Base-by-base conservation (phyloP, 2,888 invertebrate species). In the Sympetrum striolatum region DNA sequence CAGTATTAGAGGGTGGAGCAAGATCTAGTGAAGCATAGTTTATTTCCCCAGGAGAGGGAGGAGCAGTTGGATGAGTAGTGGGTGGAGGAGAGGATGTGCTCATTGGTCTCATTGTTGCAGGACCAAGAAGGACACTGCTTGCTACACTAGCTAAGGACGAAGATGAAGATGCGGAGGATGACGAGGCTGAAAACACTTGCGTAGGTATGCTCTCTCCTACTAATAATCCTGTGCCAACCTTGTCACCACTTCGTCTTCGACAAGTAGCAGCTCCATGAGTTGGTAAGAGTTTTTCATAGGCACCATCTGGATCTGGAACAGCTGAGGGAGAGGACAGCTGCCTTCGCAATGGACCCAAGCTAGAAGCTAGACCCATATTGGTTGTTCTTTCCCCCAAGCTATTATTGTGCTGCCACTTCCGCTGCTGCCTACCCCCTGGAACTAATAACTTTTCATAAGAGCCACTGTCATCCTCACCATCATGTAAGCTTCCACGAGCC, bases 21-120 rank as follows among this genome's bases (percentile, higher is more conserved):
- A 96, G 93, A 93, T 96, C 96, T 91, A 96, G 94, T 92, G 96
- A 96, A 81, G 96, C 96, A 93, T 96, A 96, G 90, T 93, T 93
- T 15, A 92, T 90, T 4, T 93, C 91, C 90, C 93, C 93, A 12
- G 93, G 93, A 10, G 92, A 92, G 14, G 93, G 91, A 86, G 92
- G 91, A 81, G 92, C 92, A 15, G 92, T 92, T 37, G 92, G 92
- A 22, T 92, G 92, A 14, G 91, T 91, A 48, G 92, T 92, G 60
- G 93, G 92, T 12, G 93, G 93, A 8, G 93, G 92, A 44, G 73
- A 73, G 8, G 73, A 73, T 73, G 73, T 73, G 15, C 73, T 73
- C 3, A 25, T 31, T 93, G 93, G 25, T 93, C 92, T 39, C 93
- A 91, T 79, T 93, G 93, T 8, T 93, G 91, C 44, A 93, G 93